Evolutionary conservation across 1,140 invertebrate genomes (phyloP), one percentile per base, ranked within the genome.

Genomic region (Gerris buenoi): DNA sequence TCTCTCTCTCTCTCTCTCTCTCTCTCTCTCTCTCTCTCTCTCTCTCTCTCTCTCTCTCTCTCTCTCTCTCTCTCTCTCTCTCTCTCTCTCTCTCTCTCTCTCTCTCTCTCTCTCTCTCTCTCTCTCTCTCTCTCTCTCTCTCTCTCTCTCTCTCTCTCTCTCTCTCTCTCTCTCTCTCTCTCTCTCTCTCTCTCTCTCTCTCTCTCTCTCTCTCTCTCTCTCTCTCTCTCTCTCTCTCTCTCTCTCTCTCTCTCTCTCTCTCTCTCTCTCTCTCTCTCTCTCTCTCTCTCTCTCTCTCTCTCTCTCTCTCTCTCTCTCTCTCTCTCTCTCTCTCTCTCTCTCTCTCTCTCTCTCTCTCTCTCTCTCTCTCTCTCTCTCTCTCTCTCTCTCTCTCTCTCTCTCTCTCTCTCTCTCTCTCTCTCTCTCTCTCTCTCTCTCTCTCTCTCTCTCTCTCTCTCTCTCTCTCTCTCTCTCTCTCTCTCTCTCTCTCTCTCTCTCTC

Each of bases 271-370:
- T 67, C 58, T 62, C 60, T 67, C 65, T 61, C 60, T 62, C 60
- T 67, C 65, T 67, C 27, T 62, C 60, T 61, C 65, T 61, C 60
- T 62, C 60, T 62, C 27, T 67, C 65, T 67, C 58, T 29, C 60
- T 67, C 65, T 67, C 58, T 29, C 60, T 67, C 57, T 61, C 60
- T 62, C 27, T 67, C 65, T 67, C 60, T 29, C 60, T 67, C 65
- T 67, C 65, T 67, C 27, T 62, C 60, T 67, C 65, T 61, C 27
- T 62, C 58, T 67, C 65, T 67, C 60, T 66, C 65, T 66, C 65
- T 66, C 65, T 61, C 58, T 25, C 65, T 66, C 58, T 61, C 58
- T 66, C 56, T 66, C 56, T 66, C 58, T 61, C 58, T 66, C 58
- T 61, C 58, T 66, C 65, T 66, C 58, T 61, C 58, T 66, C 58